Percentiles rank a stretch among this genome's conserved stretches.
Evolutionary conservation across 35 echinoderm and acorn worm genomes (phyloP).

Genomic region (Hemicentrotus pulcherrimus): DNA sequence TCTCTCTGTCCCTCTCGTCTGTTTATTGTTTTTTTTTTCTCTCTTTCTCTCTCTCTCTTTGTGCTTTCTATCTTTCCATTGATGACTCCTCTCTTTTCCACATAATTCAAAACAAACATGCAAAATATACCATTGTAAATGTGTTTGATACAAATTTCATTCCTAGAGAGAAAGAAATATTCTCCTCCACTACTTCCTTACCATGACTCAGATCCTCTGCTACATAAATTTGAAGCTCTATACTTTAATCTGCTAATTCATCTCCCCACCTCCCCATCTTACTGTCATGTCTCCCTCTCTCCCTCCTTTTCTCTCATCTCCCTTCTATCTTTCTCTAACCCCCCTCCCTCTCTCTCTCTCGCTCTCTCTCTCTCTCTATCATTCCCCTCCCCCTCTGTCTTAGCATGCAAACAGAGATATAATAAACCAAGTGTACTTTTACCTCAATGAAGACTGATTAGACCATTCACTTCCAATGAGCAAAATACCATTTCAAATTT

Average conservation of each 20-base stretch:
- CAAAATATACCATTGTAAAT: neutral
- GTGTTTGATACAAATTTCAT: neutral
- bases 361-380: neutral
- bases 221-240: neutral
- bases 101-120: neutral
- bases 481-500: neutral
- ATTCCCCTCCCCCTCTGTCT: neutral
- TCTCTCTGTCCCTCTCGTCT: too few species aligned
- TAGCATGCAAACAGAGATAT: neutral
- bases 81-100: neutral
- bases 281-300: neutral
- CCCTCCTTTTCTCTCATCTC: neutral
- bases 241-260: neutral
- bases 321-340: neutral
- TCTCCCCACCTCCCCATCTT: neutral
- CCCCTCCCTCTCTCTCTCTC: too few species aligned
- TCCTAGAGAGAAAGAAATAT: neutral
- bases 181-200: neutral
- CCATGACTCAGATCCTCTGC: neutral
- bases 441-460: neutral
- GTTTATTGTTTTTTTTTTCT: too few species aligned
- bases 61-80: neutral
- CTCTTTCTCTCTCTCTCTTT: neutral
- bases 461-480: neutral
- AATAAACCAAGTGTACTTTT: constrained; percentile 10